Evolutionary conservation across 2,888 invertebrate genomes (phyloP), one percentile per base, ranked within the genome.

Genomic region (Rhagophthalmus giganteus): DNA sequence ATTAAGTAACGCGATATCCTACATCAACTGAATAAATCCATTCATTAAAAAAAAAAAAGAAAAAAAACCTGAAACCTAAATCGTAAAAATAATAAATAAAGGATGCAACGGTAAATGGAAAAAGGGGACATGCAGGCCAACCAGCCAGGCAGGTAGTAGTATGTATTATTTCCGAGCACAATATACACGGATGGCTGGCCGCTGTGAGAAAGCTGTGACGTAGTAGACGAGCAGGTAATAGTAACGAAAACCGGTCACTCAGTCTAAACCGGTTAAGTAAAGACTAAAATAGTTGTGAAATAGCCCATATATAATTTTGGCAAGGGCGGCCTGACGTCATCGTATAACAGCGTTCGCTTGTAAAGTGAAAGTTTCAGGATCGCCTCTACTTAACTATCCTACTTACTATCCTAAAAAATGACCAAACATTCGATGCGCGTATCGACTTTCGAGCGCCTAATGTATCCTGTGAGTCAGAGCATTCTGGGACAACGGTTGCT

Each of bases 151-250:
- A 58, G 56, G 60, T 57, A 60, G 55, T 55, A 55, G 52, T 48
- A 48, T 42, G 35, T 42, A 39, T 58, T 54, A n/a, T n/a, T n/a
- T n/a, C 54, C 37, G 24, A 46, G 55, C 54, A 44, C 39, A 39
- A 54, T 34, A 44, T 24, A 52, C 53, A 55, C 57, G 56, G 57
- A 51, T 60, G 57, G 58, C 44, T 57, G 55, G 54, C 39, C 42
- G 35, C 31, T 53, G 58, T 54, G 60, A 59, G 59, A 60, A 60
- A 60, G 60, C 56, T 38, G 48, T 60, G 60, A 60, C 60, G 60
- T 60, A 60, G 58, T 45, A 39, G 54, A 55, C 57, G 54, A 48
- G 52, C 55, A 48, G 51, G 57, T 52, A 54, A 56, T 52, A 51
- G n/a, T n/a, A n/a, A 52, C 11, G 27, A 53, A 54, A 54, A 54